A percentile compares a stretch with the other conserved stretches of the same genome.
Evolutionary conservation across 2,888 invertebrate genomes (phyloP).

Genomic region (Capitulum mitella): DNA sequence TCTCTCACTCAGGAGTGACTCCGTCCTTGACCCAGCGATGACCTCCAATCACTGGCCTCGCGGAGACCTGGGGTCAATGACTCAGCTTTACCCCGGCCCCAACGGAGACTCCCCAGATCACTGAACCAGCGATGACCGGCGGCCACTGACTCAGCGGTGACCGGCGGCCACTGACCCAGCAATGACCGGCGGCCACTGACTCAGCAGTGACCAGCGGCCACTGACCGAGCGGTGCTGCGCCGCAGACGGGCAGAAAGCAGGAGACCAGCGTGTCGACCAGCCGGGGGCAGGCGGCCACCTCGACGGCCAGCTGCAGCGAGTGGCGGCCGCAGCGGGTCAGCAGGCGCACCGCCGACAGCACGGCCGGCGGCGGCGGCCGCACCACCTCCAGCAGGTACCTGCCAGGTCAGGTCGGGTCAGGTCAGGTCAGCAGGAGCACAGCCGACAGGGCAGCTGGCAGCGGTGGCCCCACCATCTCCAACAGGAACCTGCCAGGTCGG

Average conservation of each 20-base stretch:
- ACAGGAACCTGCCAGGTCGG: conserved; percentile 57
- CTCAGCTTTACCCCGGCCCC: too few species aligned
- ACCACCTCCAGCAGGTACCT: conserved; percentile 67
- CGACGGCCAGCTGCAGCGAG: conserved; percentile 58
- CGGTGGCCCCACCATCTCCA: conserved; percentile 61
- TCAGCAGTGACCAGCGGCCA: too few species aligned
- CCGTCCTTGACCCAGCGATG: too few species aligned
- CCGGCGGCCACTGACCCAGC: too few species aligned
- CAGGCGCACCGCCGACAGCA: conserved; percentile 67
- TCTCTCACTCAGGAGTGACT: too few species aligned
- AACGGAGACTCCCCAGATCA: too few species aligned
- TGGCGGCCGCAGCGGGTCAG: conserved; percentile 70
- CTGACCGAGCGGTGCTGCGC: conserved; percentile 29
- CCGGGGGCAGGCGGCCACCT: conserved; percentile 56
- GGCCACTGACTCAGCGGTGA: too few species aligned
- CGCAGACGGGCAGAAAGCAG: conserved; percentile 42
- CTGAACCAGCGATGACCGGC: too few species aligned
- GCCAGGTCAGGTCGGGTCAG: conserved; percentile 36
- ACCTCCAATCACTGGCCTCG: too few species aligned
- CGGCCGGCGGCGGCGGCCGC: conserved; percentile 61
- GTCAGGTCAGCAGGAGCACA: conserved; percentile 61
- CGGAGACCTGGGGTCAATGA: too few species aligned
- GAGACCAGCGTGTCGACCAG: conserved; percentile 51
- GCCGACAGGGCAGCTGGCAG: conserved; percentile 64
- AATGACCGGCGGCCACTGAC: too few species aligned